Conservation (phyloP, 2,113 vertebrate genomes). For the Bucco capensis region DNA sequence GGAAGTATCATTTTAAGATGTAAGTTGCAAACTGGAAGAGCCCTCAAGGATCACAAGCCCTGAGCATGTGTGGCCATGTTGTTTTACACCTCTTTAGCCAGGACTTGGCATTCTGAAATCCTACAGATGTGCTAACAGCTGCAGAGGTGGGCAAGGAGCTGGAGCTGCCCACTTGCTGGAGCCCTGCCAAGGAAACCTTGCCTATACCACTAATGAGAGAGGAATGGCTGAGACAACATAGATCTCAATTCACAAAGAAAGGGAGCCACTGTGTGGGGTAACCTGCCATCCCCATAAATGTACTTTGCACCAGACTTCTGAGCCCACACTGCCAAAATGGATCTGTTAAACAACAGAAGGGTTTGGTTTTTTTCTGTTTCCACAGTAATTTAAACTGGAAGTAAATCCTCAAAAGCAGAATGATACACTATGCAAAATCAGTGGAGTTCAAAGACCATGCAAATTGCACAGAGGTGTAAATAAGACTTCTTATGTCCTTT, state of each 20-base stretch:
- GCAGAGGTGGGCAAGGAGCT: constrained; percentile 17
- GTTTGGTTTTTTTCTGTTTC: neutral
- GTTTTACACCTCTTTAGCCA: constrained; percentile 16
- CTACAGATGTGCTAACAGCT: constrained; percentile 54
- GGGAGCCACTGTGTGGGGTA: neutral
- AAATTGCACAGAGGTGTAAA: constrained; percentile 42
- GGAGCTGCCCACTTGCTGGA: neutral
- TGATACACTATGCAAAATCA: constrained; percentile 25
- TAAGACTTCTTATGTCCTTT: constrained; percentile 14
- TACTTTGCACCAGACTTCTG: neutral
- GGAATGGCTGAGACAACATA: neutral
- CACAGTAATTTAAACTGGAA: constrained; percentile 8
- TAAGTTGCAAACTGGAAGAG: neutral
- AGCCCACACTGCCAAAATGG: neutral
- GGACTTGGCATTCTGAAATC: constrained; percentile 7
- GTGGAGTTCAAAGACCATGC: constrained; percentile 20
- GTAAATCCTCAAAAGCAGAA: constrained; percentile 23
- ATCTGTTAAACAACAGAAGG: neutral
- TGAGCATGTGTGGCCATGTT: neutral
- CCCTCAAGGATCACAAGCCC: neutral
- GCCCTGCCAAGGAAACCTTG: neutral
- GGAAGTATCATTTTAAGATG: neutral
- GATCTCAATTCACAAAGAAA: neutral
- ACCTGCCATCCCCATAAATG: neutral
- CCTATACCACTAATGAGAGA: neutral